Base-by-base conservation (phyloP, 30 jellyfish, hydroid and myxozoan species). In the Hydractinia echinata region DNA sequence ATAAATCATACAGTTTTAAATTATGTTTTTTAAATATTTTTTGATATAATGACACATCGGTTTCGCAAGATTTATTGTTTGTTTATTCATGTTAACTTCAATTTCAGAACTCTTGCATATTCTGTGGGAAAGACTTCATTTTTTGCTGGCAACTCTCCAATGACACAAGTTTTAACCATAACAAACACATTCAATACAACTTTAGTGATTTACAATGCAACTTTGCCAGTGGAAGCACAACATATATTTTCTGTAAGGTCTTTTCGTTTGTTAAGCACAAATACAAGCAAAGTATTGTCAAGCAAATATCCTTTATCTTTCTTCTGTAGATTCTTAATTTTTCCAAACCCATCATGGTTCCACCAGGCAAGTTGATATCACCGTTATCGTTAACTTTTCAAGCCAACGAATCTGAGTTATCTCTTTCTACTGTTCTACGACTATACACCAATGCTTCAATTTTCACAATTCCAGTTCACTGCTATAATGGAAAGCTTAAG, bases 391-490 rank as follows among this genome's bases (percentile, higher is more conserved):
- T 94, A 13, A 76, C 73, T 71, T 87, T 83, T 60, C 79, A 71
- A 55, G 84, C 95, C 56, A 84, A 79, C 67, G 85, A 82, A 20
- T 81, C 99, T 11, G 89, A 81, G 55, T 68, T 94, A 21, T 79
- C 95, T 15, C 16, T 87, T 54, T 85, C 99, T 21, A 84, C 96
- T 8, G 88, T 91, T 15, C 88, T 94, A 8, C 83, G 97, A 44
- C 95, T 94, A 71, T 94, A 94, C 88, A 94, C 99, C 19, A 94
- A 94, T 85, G 99, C 99, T 20, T 88, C 99, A 8, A 93, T 94
- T 19, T 94, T 94, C 88, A 94, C 97, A 53, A 94, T 94, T 16
- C 99, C 99, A 8, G 88, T 94, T 14, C 95, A 88, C 81, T 89
- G 96, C 72, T 94, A 88, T 73, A 88, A 89, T 85, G 99, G 99